Evolutionary conservation across 1,140 invertebrate genomes (phyloP).

Genomic region (Agrypnia vestita): DNA sequence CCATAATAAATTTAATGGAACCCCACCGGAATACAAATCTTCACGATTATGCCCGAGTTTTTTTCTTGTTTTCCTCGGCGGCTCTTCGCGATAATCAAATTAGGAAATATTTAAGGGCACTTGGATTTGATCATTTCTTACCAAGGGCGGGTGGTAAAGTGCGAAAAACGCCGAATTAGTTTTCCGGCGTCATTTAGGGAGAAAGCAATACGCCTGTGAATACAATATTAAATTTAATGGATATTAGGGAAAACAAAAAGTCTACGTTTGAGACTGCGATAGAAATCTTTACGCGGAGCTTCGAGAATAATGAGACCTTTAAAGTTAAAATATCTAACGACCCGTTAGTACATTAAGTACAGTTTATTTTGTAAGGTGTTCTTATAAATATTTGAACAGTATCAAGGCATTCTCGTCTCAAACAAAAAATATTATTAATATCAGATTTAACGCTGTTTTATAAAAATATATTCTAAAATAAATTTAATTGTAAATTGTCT

Average conservation of each 20-base stretch:
- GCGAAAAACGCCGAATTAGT: constrained; percentile 23
- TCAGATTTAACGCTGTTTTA: too few species aligned
- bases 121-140: constrained; percentile 24
- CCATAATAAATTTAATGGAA: constrained; percentile 47
- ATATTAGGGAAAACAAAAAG: constrained; percentile 12
- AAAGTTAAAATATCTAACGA: neutral
- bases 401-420: too few species aligned
- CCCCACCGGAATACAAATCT: constrained; percentile 46
- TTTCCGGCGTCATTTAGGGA: constrained; percentile 12
- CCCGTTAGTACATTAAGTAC: neutral
- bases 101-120: constrained; percentile 38
- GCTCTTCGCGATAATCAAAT: constrained; percentile 34
- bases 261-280: neutral
- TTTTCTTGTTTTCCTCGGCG: constrained; percentile 30
- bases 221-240: constrained; percentile 30
- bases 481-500: too few species aligned
- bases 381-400: too few species aligned
- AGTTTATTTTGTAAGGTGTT: too few species aligned
- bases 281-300: neutral
- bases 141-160: constrained; percentile 1
- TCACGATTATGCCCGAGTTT: constrained; percentile 33
- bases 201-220: constrained; percentile 3
- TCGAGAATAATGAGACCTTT: constrained; percentile 23
- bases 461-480: too few species aligned
- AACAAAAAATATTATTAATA: too few species aligned